phyloP scores from a whole-genome alignment of 2,888 invertebrate genomes.

The Dolichopus griseipennis region DNA sequence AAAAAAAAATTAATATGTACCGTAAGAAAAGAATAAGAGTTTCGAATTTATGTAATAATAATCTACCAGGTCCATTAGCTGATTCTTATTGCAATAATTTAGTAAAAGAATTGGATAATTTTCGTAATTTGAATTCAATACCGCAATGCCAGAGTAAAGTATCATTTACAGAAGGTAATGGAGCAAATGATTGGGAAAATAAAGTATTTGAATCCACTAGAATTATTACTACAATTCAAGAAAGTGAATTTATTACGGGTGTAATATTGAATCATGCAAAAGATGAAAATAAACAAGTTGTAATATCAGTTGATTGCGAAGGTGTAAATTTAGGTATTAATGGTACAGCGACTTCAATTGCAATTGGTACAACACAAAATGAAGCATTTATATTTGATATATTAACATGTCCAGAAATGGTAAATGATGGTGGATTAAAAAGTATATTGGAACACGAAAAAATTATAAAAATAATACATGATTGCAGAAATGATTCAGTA shows the following conservation, averaged over 20 bases:
- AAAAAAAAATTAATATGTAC: too few relatives aligned
- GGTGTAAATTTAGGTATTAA: slow-evolving; percentile 85
- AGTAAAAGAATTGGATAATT: too few relatives aligned
- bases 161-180: too few relatives aligned
- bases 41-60: too few relatives aligned
- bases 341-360: slow-evolving; percentile 78
- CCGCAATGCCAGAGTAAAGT: too few relatives aligned
- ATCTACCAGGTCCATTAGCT: too few relatives aligned
- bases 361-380: slow-evolving; percentile 72
- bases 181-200: slow-evolving; percentile 62
- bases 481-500: slow-evolving; percentile 84
- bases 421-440: slow-evolving; percentile 68
- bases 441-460: slow-evolving; percentile 68
- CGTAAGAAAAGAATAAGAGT: too few relatives aligned
- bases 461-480: slow-evolving; percentile 84
- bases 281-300: slow-evolving; percentile 45
- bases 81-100: too few relatives aligned
- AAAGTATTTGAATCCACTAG: slow-evolving; percentile 73
- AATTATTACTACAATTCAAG: slow-evolving; percentile 69
- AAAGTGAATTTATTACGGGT: slow-evolving; percentile 66
- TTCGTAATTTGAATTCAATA: too few relatives aligned
- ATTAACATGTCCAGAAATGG: slow-evolving; percentile 70
- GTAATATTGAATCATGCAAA: slow-evolving; percentile 55
- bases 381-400: slow-evolving; percentile 83
- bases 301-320: slow-evolving; percentile 84